Conservation (phyloP, 92 coral and sea anemone species). For the Epizoanthus rinbou region DNA sequence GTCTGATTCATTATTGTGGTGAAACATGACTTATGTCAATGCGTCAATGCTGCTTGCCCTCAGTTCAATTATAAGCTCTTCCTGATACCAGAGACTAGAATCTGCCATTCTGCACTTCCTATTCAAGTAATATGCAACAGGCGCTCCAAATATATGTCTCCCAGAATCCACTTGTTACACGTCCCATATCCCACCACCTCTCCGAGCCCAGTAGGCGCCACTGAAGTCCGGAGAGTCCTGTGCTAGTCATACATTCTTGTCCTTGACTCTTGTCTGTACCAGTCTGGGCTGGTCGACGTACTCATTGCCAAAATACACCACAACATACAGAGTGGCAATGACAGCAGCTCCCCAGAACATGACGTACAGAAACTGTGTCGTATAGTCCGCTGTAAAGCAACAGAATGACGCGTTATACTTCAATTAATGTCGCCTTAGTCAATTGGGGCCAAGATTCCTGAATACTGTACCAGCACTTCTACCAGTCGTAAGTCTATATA, state of each 20-base stretch:
- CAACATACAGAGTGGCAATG: slow-evolving; percentile 82
- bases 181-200: slow-evolving; percentile 24
- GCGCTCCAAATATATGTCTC: neutral
- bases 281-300: slow-evolving; percentile 95
- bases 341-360: slow-evolving; percentile 98
- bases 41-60: too few relatives aligned
- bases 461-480: too few relatives aligned
- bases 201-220: slow-evolving; percentile 23
- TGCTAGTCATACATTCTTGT: slow-evolving; percentile 97
- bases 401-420: neutral
- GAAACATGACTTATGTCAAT: too few relatives aligned
- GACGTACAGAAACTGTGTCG: slow-evolving; percentile 90
- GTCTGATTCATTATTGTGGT: too few relatives aligned
- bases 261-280: slow-evolving; percentile 79
- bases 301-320: slow-evolving; percentile 91
- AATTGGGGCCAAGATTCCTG: too few relatives aligned
- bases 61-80: too few relatives aligned
- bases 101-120: too few relatives aligned
- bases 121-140: neutral
- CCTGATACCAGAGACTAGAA: too few relatives aligned
- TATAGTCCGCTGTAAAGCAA: slow-evolving; percentile 81
- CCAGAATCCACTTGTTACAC: neutral
- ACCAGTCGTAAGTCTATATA: too few relatives aligned
- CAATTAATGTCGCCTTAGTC: too few relatives aligned
- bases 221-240: slow-evolving; percentile 42